These are phyloP conservation scores for Antennarius striatus DNA, from an alignment of 2,113 vertebrate genomes.

Conservation along the genomic window DNA sequence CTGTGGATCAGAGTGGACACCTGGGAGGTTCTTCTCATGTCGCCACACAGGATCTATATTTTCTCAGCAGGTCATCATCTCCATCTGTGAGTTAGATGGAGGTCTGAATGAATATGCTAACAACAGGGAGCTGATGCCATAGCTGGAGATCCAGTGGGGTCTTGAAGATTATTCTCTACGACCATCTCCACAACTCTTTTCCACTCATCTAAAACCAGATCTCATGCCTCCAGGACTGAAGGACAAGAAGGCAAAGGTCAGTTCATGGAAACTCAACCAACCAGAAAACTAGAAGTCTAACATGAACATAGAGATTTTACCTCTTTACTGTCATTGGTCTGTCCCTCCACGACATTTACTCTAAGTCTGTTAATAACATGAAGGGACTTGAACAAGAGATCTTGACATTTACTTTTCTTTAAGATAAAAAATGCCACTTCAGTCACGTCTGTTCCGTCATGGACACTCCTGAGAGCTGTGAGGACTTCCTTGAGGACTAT, in stretches of 20 bases:
- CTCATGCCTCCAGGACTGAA: constrained; percentile 72
- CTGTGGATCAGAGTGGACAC: too few species aligned
- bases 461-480: constrained; percentile 58
- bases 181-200: constrained; percentile 60
- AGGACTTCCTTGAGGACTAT: constrained; percentile 70
- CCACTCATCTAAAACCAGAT: constrained; percentile 72
- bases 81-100: constrained; percentile 10
- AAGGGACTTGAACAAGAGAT: too few species aligned
- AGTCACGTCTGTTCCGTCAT: background rate
- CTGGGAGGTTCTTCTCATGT: too few species aligned
- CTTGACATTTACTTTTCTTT: too few species aligned
- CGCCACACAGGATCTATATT: constrained; percentile 28
- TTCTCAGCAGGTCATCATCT: constrained; percentile 46
- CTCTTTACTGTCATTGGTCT: too few species aligned
- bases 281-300: too few species aligned
- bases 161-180: constrained; percentile 30
- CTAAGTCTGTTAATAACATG: too few species aligned
- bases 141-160: constrained; percentile 59
- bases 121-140: constrained; percentile 66
- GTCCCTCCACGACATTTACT: too few species aligned
- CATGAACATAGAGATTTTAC: background rate
- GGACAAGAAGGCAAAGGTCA: constrained; percentile 73
- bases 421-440: constrained; percentile 66
- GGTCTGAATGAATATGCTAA: constrained; percentile 8
- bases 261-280: background rate